Conservation (phyloP, 1,140 invertebrate species). For the Epicauta chinensis region DNA sequence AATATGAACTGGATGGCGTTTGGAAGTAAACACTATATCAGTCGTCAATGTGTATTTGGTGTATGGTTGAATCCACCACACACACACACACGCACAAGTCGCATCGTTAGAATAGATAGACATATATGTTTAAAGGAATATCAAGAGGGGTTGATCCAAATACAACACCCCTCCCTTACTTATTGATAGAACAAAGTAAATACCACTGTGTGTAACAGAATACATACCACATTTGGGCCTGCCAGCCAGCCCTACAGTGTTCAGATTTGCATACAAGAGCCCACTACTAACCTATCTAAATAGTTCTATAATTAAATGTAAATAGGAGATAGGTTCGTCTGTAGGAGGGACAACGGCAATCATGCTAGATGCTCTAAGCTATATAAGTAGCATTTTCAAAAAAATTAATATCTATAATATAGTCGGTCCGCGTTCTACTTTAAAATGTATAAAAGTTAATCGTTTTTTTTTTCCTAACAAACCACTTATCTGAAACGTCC, state of each 20-base stretch:
- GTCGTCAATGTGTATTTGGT: not conserved
- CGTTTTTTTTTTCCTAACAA: no score
- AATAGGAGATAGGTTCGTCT: conserved; percentile 8
- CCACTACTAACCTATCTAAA: conserved; percentile 17
- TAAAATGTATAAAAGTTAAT: no score
- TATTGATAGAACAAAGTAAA: conserved; percentile 16
- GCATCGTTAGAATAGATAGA: no score
- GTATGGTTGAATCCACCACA: not conserved
- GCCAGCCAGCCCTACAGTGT: conserved; percentile 8
- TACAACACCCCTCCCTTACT: not conserved
- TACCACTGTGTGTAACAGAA: conserved; percentile 11
- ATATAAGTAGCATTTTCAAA: no score
- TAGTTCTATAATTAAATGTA: conserved; percentile 17
- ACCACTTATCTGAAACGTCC: no score
- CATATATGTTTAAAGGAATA: not conserved
- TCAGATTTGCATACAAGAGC: conserved; percentile 15
- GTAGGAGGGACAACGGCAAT: no score
- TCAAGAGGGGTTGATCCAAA: not conserved
- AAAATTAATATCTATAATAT: no score
- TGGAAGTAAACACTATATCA: conserved; percentile 14
- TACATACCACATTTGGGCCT: conserved; percentile 13
- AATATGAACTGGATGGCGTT: conserved; percentile 16
- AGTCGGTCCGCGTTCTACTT: no score
- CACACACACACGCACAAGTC: not conserved
- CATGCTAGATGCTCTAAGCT: no score